phyloP scores from a whole-genome alignment of 2,113 vertebrate genomes.

The Myotis davidii region DNA sequence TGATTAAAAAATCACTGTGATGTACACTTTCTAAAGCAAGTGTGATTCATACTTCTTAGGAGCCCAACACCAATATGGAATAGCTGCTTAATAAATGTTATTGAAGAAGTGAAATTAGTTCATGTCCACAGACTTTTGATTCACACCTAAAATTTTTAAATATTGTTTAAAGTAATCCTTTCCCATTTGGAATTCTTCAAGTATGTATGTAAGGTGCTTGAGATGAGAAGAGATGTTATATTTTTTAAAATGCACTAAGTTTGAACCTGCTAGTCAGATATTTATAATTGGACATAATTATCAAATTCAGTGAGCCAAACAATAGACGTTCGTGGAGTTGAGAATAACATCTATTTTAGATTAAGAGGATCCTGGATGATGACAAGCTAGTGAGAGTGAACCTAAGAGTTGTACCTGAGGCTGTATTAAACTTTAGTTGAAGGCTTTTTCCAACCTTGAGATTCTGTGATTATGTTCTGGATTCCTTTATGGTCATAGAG shows the following conservation, averaged over 20 bases:
- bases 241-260: not conserved
- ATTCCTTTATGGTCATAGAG: constrained; percentile 27
- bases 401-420: not conserved
- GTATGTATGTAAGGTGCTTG: not conserved
- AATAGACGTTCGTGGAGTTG: not conserved
- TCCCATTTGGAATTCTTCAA: constrained; percentile 52
- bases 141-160: constrained; percentile 14
- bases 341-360: not conserved
- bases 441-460: constrained; percentile 5
- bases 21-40: constrained; percentile 1
- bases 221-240: not conserved
- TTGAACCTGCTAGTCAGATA: constrained; percentile 20
- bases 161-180: not conserved
- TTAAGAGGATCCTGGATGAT: not conserved
- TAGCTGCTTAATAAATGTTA: not conserved
- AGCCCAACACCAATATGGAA: not conserved
- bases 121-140: not conserved
- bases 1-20: constrained; percentile 41
- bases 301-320: constrained; percentile 34
- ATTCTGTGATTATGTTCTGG: not conserved
- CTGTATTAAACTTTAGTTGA: not conserved
- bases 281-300: constrained; percentile 29
- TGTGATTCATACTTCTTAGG: constrained; percentile 37
- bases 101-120: not conserved
- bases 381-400: not conserved